Evolutionary conservation across 2,888 invertebrate genomes (phyloP), one percentile per base, ranked within the genome.

Genomic region (Eupithecia vulgata): DNA sequence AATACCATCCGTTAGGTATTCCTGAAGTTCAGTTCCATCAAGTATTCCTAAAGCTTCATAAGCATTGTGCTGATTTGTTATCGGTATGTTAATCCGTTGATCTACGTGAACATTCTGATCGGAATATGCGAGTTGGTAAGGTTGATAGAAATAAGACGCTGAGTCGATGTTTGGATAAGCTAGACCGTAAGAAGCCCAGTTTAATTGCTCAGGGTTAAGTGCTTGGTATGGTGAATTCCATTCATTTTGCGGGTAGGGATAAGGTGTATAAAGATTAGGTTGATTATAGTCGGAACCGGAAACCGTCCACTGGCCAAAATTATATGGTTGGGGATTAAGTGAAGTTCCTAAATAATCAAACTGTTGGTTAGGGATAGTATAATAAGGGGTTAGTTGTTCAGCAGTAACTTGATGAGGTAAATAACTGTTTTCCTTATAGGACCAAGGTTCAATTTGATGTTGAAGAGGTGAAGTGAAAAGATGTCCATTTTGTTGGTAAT

Each of bases 1-100:
- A 57, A 57, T 57, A 57, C 57, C 57, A 57, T 57, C 57, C 12
- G 57, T 25, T 25, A 57, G 25, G 57, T 57, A 57, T 13, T 57
- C 13, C 25, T 25, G 25, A 5, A 57, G 57, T 1, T 57, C 25
- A 25, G 57, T 57, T 57, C 57, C 57, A 25, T 57, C 57, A 57
- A 57, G 57, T 57, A 57, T 57, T 13, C n/a, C 25, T 57, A 25
- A 10, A 25, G 13, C 25, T 57, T 21, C 57, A 25, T 57, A 57
- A 12, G 25, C 57, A 57, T 57, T 57, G 25, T 57, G 57, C 12
- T 57, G 57, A 57, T 25, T 25, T 57, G 5, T 13, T 13, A 57
- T 25, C 12, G 57, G 57, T 57, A 25, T 12, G 25, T 57, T 57
- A 57, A 5, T 57, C 12, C 57, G 57, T 25, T 57, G 25, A 57